Evolutionary conservation across 2,797 vertebrate genomes (phyloP), one percentile per base, ranked within the genome.

Genomic region (Sus cebifrons): DNA sequence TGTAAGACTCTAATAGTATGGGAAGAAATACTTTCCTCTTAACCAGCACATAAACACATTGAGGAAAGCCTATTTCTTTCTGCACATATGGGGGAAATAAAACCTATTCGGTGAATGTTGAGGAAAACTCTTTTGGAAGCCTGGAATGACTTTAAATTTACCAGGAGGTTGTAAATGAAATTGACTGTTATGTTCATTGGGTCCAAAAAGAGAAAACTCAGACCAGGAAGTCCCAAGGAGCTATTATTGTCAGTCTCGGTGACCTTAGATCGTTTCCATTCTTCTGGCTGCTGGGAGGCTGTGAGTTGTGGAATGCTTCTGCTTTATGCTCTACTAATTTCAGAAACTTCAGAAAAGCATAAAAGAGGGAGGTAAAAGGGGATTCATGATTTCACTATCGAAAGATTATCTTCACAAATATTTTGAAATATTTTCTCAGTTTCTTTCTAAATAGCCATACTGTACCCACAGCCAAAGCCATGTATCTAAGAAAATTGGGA

Each of bases 11-110:
- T 96, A 98, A 96, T 91, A 78, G 95, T 86, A 93, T 79, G 94
- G 87, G 83, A 87, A 97, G 87, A 94, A 97, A 93, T 97, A 82
- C 54, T 92, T 97, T 77, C 75, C 91, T 95, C 94, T 97, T 97
- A 97, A 95, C 85, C 91, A 94, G 96, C 74, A 97, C 94, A 97
- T 96, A 97, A 97, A 97, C 93, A 97, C 95, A 67, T 95, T 75
- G 70, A 20, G 65, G 81, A 68, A 97, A 97, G 44, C 67, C 75
- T 68, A 40, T 96, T 98, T 95, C 91, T 95, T 93, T 93, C 44
- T 95, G 82, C 58, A 81, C 94, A 75, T 92, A 89, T 96, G 97
- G 92, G 96, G 65, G 92, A 97, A 96, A 97, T 95, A 96, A 97
- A 98, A 97, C 73, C 85, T 75, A 58, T 70, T 49, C 88, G 88